Evolutionary conservation across 2,888 invertebrate genomes (phyloP), one percentile per base, ranked within the genome.

Genomic region (Drosophila emarginata): DNA sequence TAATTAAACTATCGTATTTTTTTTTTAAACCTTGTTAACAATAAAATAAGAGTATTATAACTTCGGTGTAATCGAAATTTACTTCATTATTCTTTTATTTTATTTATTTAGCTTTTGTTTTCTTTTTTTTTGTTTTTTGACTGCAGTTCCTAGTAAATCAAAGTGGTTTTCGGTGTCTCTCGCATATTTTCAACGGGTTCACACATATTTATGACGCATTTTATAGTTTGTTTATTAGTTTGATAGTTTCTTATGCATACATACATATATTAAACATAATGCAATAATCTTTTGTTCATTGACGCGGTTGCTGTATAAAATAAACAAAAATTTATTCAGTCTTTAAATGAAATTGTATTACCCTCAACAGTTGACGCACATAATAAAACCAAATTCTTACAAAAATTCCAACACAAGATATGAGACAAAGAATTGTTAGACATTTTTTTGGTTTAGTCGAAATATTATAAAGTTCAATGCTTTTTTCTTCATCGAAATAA

Each of bases 171-270:
- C 18, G 40, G 7, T 9, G 11, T 45, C 45, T 11, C 18, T 45
- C 45, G 0, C 4, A 3, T 18, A 11, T 45, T 7, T 18, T 32
- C 28, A 6, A 28, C 6, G 7, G 7, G 5, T 28, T 28, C 32
- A 45, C n/a, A 45, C 45, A 45, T 45, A 6, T 45, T 21, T 11
- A 45, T 45, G 45, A 45, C 45, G 45, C 45, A 45, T 18, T 45
- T 45, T 11, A 21, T 45, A 11, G 4, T 45, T 45, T 45, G 45
- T 45, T 45, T 45, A 45, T 45, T 1, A 12, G 6, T 45, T 21
- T 11, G 45, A 45, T 45, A 45, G 45, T 45, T 45, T 2, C 12
- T 45, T 4, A 7, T 45, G n/a, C n/a, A n/a, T n/a, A n/a, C n/a
- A n/a, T n/a, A n/a, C 45, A 45, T 45, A 45, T 45, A 21, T 11